Base-by-base conservation (phyloP, 2,888 invertebrate genomes). In the Phragmatobia fuliginosa region DNA sequence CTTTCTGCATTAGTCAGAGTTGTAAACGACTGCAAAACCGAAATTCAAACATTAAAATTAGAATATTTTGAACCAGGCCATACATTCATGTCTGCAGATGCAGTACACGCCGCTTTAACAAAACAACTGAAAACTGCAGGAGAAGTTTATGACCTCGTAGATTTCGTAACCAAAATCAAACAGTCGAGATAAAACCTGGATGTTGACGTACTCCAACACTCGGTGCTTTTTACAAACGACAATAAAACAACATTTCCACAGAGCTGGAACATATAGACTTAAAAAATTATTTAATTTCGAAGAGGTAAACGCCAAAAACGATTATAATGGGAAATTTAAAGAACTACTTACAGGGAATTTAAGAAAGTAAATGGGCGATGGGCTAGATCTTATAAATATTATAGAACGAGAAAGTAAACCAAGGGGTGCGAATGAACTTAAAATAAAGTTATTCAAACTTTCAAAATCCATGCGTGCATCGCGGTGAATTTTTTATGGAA, bases 21-120 rank as follows among this genome's bases (percentile, higher is more conserved):
- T 59, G 60, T 76, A 56, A 76, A 76, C 62, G 74, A 73, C 52
- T 56, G 68, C 33, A 66, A 67, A 60, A 76, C 71, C 62, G 61
- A 58, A 28, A 65, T 71, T 25, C 63, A 75, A 62, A 78, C 52
- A 33, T 62, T 78, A 49, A 75, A 70, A 59, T 52, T 80, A 31
- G 73, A 72, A 70, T 80, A 80, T 74, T 74, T 80, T 64, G 74
- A 78, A 67, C 68, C 69, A 52, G 73, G 80, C 7, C 75, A 78
- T 58, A 76, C 71, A 45, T 78, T 64, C 60, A 80, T 78, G 78
- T 75, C 78, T 67, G 78, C 78, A 62, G 75, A 80, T 65, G 75
- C 75, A 32, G 76, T 80, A 36, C 78, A 80, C 66, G 78, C 73
- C 38, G 72, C 76, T 61, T 76, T 78, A 64, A 71, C 79, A 7